Percentiles rank a stretch among this genome's conserved stretches.
These are phyloP conservation scores for Mythimna albipuncta DNA, from an alignment of 2,888 invertebrate genomes.

Conservation along the genomic window DNA sequence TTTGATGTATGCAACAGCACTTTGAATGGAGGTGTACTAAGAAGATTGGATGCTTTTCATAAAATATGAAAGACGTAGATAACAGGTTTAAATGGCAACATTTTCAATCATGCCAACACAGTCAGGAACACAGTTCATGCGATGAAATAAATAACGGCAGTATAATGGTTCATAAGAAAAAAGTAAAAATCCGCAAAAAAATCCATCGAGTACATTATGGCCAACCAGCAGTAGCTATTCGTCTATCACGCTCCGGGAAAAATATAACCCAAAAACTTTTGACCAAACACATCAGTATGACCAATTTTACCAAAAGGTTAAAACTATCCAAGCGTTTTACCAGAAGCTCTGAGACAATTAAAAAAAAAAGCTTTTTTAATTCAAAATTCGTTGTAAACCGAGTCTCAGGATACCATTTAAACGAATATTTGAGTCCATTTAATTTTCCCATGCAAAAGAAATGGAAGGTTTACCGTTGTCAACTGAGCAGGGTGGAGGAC, in stretches of 20 bases:
- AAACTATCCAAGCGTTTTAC: background rate
- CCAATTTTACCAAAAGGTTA: constrained; percentile 16
- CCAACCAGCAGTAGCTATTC: constrained; percentile 24
- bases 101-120: constrained; percentile 8
- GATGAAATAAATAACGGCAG: constrained; percentile 6
- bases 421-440: constrained; percentile 25
- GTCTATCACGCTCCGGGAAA: constrained; percentile 16
- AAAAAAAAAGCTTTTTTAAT: background rate
- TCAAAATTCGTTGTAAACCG: constrained; percentile 31
- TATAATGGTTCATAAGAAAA: constrained; percentile 29
- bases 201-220: background rate
- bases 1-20: constrained; percentile 27
- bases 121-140: background rate
- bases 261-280: constrained; percentile 7
- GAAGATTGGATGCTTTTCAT: constrained; percentile 2
- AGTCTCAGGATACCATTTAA: constrained; percentile 7
- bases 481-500: constrained; percentile 25
- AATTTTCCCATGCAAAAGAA: constrained; percentile 28
- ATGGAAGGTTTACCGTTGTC: constrained; percentile 44
- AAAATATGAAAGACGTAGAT: constrained; percentile 27
- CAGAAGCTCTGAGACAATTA: constrained; percentile 33
- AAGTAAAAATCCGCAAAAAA: constrained; percentile 34
- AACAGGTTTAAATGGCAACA: constrained; percentile 14
- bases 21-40: constrained; percentile 18
- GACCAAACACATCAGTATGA: constrained; percentile 32